A percentile compares a stretch with the other conserved stretches of the same genome.
Evolutionary conservation across 2,113 vertebrate species (phyloP).

Genomic region (Scytalopus superciliaris): DNA sequence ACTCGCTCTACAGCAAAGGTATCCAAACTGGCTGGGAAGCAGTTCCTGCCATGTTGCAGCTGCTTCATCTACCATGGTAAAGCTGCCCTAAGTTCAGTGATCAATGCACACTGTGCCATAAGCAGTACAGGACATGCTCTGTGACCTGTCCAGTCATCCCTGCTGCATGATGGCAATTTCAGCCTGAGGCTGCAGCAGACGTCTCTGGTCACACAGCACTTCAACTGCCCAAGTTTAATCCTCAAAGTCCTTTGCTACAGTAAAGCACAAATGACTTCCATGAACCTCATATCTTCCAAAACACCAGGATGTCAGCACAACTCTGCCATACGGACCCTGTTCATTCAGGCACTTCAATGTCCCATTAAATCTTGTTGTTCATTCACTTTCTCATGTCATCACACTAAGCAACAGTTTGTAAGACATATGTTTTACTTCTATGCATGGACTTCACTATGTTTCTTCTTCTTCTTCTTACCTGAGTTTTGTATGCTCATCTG

Average conservation of each 20-base stretch:
- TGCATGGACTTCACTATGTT: not conserved
- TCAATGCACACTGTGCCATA: not conserved
- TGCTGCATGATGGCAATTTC: accelerated
- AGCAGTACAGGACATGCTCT: not conserved
- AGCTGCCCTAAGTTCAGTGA: not conserved
- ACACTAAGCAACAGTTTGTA: not conserved
- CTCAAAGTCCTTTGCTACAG: not conserved
- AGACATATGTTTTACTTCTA: not conserved
- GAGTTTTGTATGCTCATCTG: not conserved
- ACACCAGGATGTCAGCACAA: not conserved
- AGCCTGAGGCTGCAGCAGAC: not conserved
- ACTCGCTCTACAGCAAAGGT: accelerated
- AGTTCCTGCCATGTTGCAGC: not conserved
- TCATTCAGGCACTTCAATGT: not conserved
- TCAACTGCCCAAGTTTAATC: not conserved
- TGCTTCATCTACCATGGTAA: not conserved
- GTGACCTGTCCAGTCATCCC: not conserved
- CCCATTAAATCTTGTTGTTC: not conserved
- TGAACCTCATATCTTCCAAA: not conserved
- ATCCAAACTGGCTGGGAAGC: not conserved
- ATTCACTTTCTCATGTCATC: not conserved
- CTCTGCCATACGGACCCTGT: not conserved
- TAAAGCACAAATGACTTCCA: not conserved
- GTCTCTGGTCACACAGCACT: not conserved
- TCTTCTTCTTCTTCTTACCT: not conserved